These are phyloP conservation scores for Seira ritae DNA, from an alignment of 2,888 invertebrate genomes.

Conservation along the genomic window DNA sequence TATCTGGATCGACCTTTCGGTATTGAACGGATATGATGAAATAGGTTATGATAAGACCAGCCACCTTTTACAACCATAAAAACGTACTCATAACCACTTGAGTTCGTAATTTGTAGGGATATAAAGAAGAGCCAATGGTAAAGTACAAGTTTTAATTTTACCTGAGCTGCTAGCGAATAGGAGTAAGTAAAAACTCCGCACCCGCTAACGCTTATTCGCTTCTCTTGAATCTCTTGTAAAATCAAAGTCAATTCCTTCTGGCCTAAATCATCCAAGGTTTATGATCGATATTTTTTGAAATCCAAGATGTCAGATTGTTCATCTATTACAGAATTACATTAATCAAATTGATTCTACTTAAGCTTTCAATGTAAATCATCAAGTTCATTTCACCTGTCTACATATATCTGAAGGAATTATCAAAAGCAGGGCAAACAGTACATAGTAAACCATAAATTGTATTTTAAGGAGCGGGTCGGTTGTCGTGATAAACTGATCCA, in stretches of 20 bases:
- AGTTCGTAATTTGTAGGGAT: background rate
- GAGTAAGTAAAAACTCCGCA: constrained; percentile 31
- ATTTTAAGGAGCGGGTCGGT: constrained; percentile 12
- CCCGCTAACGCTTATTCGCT: constrained; percentile 30
- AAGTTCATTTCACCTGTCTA: constrained; percentile 21
- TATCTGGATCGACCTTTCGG: too few relatives aligned
- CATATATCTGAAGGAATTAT: constrained; percentile 33
- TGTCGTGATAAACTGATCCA: constrained; percentile 36
- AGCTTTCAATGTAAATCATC: too few relatives aligned
- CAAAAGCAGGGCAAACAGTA: background rate
- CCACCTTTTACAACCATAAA: constrained; percentile 19
- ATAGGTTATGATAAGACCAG: constrained; percentile 42
- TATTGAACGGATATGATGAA: constrained; percentile 50
- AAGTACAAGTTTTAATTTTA: background rate
- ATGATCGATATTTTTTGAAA: constrained; percentile 19
- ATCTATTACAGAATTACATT: constrained; percentile 10
- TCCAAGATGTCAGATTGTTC: constrained; percentile 35
- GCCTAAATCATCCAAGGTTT: background rate
- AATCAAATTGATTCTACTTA: background rate
- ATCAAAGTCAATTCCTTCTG: constrained; percentile 32
- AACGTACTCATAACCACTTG: background rate
- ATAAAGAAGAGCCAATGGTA: background rate
- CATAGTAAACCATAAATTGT: constrained; percentile 41
- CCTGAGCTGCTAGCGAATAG: constrained; percentile 46
- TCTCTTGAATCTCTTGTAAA: constrained; percentile 39